Evolutionary conservation across 1,140 invertebrate genomes (phyloP), one percentile per base, ranked within the genome.

Genomic region (Drosophila sulfurigaster): DNA sequence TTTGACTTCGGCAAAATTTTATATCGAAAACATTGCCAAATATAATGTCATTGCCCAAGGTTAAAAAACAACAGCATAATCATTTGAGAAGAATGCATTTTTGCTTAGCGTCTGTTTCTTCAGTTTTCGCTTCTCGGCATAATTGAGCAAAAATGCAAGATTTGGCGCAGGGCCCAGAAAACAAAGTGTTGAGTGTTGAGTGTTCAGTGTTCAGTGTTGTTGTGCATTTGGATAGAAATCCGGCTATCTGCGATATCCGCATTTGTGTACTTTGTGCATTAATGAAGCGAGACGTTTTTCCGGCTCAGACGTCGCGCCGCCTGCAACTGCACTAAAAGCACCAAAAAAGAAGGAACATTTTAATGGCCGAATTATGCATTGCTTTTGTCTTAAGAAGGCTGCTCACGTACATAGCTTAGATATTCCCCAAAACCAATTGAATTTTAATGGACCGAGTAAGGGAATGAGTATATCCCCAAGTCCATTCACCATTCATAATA

Each of bases 301-400:
- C 77, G 80, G 77, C 78, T 70, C 43, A 75, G 76, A 74, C 76
- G 60, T 6, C 28, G 67, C 25, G 64, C 57, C 62, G 62, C 60
- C 62, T 65, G 20, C 57, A 56, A 38, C 59, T 74, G 69, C 75
- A 73, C 56, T 73, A 49, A 78, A 65, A 68, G 75, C 69, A 45
- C 15, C 43, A 78, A 74, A 38, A 28, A 8, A 71, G 25, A 49
- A 46, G 7, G 35, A 38, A 38, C 49, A 25, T 65, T 73, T 82
- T 87, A 88, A 88, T 88, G 85, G 80, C 63, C 77, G 35, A 75
- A 88, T 88, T 88, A 88, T 88, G 80, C 78, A 80, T 54, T 30
- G 6, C 38, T 30, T 20, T 49, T 66, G 74, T 72, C 56, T 76
- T 57, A 48, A 8, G 45, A 48, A 81, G 77, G 76, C 83, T 59